Conservation (phyloP, 2,888 invertebrate species). For the Phrixothrix hirtus region DNA sequence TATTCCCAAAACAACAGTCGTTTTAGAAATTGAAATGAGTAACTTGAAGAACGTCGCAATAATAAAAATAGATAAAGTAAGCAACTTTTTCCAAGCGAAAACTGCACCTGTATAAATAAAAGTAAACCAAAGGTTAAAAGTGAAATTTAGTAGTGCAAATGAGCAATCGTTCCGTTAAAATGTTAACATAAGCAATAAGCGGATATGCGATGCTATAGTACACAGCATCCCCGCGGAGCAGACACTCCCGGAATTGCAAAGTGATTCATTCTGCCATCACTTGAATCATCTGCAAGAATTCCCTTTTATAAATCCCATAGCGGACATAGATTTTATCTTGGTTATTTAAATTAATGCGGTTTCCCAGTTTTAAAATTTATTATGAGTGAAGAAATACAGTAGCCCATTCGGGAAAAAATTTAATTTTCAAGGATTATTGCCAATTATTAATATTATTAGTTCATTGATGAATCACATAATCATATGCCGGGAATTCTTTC, state of each 20-base stretch:
- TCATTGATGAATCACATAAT: no score
- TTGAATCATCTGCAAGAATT: conserved; percentile 25
- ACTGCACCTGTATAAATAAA: no score
- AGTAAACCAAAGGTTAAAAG: conserved; percentile 17
- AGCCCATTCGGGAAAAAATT: conserved; percentile 2
- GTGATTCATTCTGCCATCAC: conserved; percentile 20
- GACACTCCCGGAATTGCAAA: conserved; percentile 27
- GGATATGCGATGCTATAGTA: no score
- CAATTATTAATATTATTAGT: background rate
- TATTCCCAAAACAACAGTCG: no score
- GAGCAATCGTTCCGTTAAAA: no score
- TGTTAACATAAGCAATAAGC: no score
- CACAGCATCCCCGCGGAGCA: conserved; percentile 24
- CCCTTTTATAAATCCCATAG: conserved; percentile 8
- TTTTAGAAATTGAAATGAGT: no score
- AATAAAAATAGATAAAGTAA: no score
- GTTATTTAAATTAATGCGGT: conserved; percentile 8
- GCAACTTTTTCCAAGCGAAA: no score
- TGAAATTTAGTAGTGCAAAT: no score
- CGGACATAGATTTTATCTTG: conserved; percentile 18
- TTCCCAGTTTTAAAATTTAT: conserved; percentile 6
- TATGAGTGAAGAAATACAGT: conserved; percentile 3
- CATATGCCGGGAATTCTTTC: no score
- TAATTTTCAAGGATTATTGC: background rate
- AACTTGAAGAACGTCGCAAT: no score